phyloP scores from a whole-genome alignment of 2,888 invertebrate species.

The Eupithecia abbreviata region DNA sequence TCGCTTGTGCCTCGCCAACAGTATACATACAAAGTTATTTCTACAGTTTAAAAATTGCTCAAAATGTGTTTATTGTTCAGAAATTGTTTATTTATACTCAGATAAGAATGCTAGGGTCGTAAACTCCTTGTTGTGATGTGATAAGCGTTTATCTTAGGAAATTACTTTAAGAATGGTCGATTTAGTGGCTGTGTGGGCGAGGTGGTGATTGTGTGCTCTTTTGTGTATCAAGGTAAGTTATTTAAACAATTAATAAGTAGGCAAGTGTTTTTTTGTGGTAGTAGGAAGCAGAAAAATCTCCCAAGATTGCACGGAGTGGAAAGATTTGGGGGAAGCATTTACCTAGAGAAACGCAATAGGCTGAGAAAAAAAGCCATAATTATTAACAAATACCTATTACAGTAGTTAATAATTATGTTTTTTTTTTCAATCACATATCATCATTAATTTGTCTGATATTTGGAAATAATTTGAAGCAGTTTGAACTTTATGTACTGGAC shows the following conservation, averaged over 20 bases:
- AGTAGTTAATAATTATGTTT: no score
- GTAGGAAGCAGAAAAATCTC: no score
- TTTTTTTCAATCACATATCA: no score
- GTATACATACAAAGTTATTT: background rate
- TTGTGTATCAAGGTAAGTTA: slow-evolving; percentile 3
- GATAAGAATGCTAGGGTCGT: slow-evolving; percentile 56
- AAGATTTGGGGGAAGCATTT: no score
- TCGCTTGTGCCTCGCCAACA: background rate
- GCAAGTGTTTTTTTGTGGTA: no score
- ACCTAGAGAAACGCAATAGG: no score
- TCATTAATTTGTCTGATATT: no score
- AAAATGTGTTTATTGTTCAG: slow-evolving; percentile 23
- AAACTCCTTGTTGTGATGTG: slow-evolving; percentile 58
- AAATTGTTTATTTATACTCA: slow-evolving; percentile 31
- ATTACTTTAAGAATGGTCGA: slow-evolving; percentile 19
- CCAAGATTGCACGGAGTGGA: no score
- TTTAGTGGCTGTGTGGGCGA: slow-evolving; percentile 7
- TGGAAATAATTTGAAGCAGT: no score
- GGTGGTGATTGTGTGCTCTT: slow-evolving; percentile 12
- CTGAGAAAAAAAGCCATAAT: no score
- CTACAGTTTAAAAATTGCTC: background rate
- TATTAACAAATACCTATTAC: no score
- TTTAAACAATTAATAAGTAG: background rate
- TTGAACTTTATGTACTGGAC: no score
- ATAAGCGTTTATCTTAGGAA: slow-evolving; percentile 32